Evolutionary conservation across 2,113 vertebrate genomes (phyloP), one percentile per base, ranked within the genome.

Genomic region (Mystacornis crossleyi): DNA sequence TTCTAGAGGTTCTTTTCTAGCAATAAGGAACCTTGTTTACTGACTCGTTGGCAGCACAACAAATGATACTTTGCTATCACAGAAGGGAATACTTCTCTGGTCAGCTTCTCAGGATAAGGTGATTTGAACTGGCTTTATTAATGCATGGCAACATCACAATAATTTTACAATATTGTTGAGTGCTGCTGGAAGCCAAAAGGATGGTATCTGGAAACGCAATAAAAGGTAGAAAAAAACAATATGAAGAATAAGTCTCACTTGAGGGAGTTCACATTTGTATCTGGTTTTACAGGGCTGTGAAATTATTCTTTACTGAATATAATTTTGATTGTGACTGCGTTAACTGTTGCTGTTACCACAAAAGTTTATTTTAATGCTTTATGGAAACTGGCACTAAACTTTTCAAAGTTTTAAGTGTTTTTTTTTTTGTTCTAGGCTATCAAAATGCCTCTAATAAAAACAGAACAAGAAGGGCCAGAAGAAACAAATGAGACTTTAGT

Each of bases 11-110:
- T 31, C 9, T 58, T 91, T 45, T 43, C 19, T 94, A 36, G 18
- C 53, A 74, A 38, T 60, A 77, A 75, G 29, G 50, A 85, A 50
- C 11, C 20, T 70, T 19, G 48, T 85, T 70, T 42, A 28, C 55
- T 70, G 58, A 40, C 36, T 85, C 38, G 86, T 86, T 75, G 40
- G 18, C 29, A 90, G 21, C 73, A 24, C 77, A 91, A 16, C 31
- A 79, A 53, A 95, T 93, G 97, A 95, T 90, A 71, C 23, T 95
- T 96, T 72, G 34, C 62, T 88, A 4, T 92, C 38, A 79, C 51
- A 78, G 6, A 40, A 94, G 40, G 51, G 25, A 86, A 81, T 89
- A 23, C 7, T 86, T 95, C 43, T 91, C 31, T 77, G 51, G 79
- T 88, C 85, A 91, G 10, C 66, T 96, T 89, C 79, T 57, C 29